Evolutionary conservation across 2,113 vertebrate genomes (phyloP), one percentile per base, ranked within the genome.

Genomic region (Alethe castanea): DNA sequence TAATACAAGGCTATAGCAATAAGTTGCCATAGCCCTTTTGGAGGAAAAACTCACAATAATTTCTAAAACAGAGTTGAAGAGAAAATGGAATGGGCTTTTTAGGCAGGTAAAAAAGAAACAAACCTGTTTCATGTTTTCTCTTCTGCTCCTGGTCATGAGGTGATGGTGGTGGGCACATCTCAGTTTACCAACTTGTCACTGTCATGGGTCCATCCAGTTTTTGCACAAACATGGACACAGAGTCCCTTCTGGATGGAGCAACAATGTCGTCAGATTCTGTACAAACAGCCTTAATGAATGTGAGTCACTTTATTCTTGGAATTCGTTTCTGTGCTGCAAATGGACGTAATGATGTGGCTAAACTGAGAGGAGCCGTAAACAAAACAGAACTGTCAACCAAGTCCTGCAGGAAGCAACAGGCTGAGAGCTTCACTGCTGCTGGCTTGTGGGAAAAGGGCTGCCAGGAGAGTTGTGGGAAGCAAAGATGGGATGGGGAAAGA

Each of bases 261-360:
- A 69, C n/a, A 67, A 9, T 13, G 2, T 35, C 29, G 36, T 78
- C 57, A 40, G 54, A 74, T 78, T n/a, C 85, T 47, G 82, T 83
- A 56, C 83, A 67, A 93, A 86, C 79, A 93, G 60, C 67, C 25
- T 47, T 90, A 80, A 77, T 74, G 64, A 94, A 86, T 5, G 64
- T 92, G 86, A 95, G 92, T 95, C 88, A 94, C 67, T 94, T 86
- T 13, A 18, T 82, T 92, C 94, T 81, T 90, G 90, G 93, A 94
- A 94, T 81, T 81, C 0, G 3, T 90, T 83, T 66, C 70, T 94
- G 31, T 0, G 0, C 73, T 81, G 93, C 77, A 91, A 97, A 80
- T 76, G 86, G 93, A 81, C 85, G 9, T 60, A 66, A 92, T 92
- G 67, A 67, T 47, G 69, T 88, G 82, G 70, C 90, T 65, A 61